Evolutionary conservation across 2,113 vertebrate species (phyloP), one percentile per base, ranked within the genome.

Genomic region (Elaphurus davidianus): DNA sequence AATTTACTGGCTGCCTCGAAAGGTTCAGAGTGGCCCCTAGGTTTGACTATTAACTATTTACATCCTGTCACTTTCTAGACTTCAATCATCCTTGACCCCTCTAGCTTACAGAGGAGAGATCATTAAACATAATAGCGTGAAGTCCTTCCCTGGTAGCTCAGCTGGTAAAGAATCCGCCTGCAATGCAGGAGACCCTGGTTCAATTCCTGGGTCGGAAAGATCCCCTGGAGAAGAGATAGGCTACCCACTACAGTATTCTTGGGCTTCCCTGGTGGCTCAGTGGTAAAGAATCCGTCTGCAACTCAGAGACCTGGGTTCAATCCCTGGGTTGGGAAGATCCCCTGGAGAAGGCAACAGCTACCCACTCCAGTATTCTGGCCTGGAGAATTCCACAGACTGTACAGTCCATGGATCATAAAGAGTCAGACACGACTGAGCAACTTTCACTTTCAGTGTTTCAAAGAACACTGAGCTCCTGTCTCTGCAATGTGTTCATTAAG

Each of bases 11-110:
- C 90, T 94, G 90, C 90, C 96, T 90, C 21, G 1, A 45, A 96
- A 87, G 92, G 83, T 83, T 92, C 78, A 4, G 30, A 83, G n/a
- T 3, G 0, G 54, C 45, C 27, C 85, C 91, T 79, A 54, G 89
- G 83, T 88, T 97, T 85, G 57, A 52, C 79, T 94, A 86, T 95
- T 93, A 92, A 93, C 95, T 98, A 43, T 93, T 97, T 97, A 33
- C 27, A 43, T 94, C 87, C 89, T 89, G 40, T 86, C 33, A 13
- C 13, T 91, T 50, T 84, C 91, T 83, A 91, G 94, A 84, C 36
- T 83, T 82, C 33, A 54, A 15, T 83, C 23, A 8, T 55, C 21
- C 36, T 78, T 59, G 55, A 85, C 55, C 45, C n/a, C 92, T 94
- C 50, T 81, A 87, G 94, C 33, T 93, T 33, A 62, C 3, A 47